Conservation (phyloP, 2,113 vertebrate genomes). For the Nannobrachium achirus region DNA sequence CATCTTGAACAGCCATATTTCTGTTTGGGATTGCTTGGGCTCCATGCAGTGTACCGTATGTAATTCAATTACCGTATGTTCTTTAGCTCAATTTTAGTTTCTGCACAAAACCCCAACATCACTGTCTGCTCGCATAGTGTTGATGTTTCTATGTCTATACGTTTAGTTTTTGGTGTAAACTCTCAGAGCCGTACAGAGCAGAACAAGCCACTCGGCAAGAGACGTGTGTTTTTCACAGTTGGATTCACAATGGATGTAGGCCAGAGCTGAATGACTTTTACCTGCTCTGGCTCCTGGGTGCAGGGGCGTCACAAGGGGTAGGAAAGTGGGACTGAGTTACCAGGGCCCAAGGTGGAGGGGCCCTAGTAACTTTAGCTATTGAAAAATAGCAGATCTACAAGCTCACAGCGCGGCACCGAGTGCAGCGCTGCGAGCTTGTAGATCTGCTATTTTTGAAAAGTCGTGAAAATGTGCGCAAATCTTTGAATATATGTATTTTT, state of each 20-base stretch:
- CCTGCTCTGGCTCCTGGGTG: conserved; percentile 63
- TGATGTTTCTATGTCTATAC: conserved; percentile 40
- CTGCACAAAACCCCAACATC: background rate
- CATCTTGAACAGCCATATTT: conserved; percentile 62
- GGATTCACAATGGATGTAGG: conserved; percentile 59
- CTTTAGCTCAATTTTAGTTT: conserved; percentile 41
- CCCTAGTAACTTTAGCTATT: too few relatives aligned
- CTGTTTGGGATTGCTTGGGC: conserved; percentile 68
- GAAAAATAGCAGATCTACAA: too few relatives aligned
- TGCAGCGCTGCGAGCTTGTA: too few relatives aligned
- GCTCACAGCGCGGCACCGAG: too few relatives aligned
- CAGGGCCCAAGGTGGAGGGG: too few relatives aligned
- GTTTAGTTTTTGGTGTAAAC: conserved; percentile 39
- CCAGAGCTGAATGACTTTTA: conserved; percentile 70
- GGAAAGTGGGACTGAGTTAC: too few relatives aligned
- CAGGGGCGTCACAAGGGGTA: too few relatives aligned
- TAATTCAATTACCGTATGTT: conserved; percentile 10
- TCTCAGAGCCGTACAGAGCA: conserved; percentile 56
- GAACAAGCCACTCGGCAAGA: conserved; percentile 61
- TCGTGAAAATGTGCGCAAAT: too few relatives aligned
- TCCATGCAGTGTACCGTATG: too few relatives aligned
- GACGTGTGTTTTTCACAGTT: conserved; percentile 43
- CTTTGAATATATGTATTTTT: too few relatives aligned
- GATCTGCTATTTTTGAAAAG: too few relatives aligned
- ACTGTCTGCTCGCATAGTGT: conserved; percentile 6